These are phyloP conservation scores for Chlorops oryzae DNA, from an alignment of 1,140 invertebrate genomes.

Conservation along the genomic window DNA sequence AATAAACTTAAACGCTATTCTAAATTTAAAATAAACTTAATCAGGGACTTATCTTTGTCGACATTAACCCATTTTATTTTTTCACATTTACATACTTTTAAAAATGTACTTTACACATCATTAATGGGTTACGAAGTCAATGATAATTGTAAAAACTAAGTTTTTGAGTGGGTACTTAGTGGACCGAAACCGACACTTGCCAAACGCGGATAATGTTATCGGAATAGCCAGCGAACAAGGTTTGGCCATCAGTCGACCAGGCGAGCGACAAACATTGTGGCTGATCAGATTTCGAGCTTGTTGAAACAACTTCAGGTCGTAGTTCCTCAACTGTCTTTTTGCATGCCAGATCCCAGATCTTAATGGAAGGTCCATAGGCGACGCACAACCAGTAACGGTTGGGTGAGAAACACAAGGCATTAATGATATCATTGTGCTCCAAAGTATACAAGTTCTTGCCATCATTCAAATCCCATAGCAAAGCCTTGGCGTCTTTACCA, in stretches of 20 bases:
- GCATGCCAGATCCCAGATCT: constrained; percentile 99
- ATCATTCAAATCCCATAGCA: constrained; percentile 99
- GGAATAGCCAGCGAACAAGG: constrained; percentile 97
- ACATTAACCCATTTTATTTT: no score
- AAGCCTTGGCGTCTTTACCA: constrained; percentile 98
- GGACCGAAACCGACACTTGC: constrained; percentile 82
- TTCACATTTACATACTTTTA: no score
- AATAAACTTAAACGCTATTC: no score
- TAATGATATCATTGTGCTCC: constrained; percentile 98
- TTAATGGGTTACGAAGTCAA: no score
- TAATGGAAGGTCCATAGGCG: constrained; percentile 97
- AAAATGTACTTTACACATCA: no score
- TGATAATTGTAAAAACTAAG: no score
- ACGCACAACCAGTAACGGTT: constrained; percentile 99
- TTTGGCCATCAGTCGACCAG: constrained; percentile 99
- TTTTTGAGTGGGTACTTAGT: constrained; percentile 33
- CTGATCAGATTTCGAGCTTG: constrained; percentile 73
- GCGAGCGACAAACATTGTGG: constrained; percentile 96
- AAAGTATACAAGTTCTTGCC: constrained; percentile 98
- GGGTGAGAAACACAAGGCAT: constrained; percentile 96
- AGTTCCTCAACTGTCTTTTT: constrained; percentile 99
- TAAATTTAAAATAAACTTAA: no score
- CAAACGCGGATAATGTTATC: constrained; percentile 98
- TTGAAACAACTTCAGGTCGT: constrained; percentile 82
- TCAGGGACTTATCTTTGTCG: no score